Percentiles rank a stretch among this genome's conserved stretches.
Evolutionary conservation across 1,140 invertebrate genomes (phyloP).

Genomic region (Drosophila equinoxialis): DNA sequence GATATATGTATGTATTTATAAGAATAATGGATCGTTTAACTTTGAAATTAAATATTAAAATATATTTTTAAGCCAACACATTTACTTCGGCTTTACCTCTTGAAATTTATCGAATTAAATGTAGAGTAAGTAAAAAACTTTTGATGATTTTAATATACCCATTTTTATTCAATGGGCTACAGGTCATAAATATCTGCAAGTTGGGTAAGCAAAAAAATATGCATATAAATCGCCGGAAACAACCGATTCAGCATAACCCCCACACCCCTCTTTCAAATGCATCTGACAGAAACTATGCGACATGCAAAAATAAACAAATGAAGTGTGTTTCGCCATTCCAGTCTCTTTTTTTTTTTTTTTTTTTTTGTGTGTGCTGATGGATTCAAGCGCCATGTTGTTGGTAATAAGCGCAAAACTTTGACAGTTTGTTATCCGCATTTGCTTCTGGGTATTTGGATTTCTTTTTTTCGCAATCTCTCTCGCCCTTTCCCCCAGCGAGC

Average conservation of each 20-base stretch:
- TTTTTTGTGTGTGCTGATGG: slow-evolving; percentile 8
- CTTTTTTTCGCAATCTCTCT: slow-evolving; percentile 31
- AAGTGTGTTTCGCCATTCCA: slow-evolving; percentile 32
- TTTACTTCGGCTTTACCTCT: too few species aligned
- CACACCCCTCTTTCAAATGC: slow-evolving; percentile 24
- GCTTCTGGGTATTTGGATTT: slow-evolving; percentile 58
- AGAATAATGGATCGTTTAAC: too few species aligned
- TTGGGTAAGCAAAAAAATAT: background rate
- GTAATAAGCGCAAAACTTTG: slow-evolving; percentile 79
- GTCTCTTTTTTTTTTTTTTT: slow-evolving; percentile 33
- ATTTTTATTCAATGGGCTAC: background rate
- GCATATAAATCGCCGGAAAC: slow-evolving; percentile 5
- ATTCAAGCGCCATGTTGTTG: slow-evolving; percentile 39
- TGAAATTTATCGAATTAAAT: too few species aligned
- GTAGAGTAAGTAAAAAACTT: too few species aligned
- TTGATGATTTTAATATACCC: too few species aligned
- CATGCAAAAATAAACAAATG: slow-evolving; percentile 54
- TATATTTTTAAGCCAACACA: too few species aligned
- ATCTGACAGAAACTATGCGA: background rate
- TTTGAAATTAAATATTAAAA: too few species aligned
- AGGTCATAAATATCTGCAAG: slow-evolving; percentile 28
- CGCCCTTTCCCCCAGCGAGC: slow-evolving; percentile 45
- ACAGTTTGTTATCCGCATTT: slow-evolving; percentile 80
- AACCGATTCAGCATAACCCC: slow-evolving; percentile 19
- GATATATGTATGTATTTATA: too few species aligned